phyloP scores from a whole-genome alignment of 2,888 invertebrate genomes.

The Lottia gigantea region DNA sequence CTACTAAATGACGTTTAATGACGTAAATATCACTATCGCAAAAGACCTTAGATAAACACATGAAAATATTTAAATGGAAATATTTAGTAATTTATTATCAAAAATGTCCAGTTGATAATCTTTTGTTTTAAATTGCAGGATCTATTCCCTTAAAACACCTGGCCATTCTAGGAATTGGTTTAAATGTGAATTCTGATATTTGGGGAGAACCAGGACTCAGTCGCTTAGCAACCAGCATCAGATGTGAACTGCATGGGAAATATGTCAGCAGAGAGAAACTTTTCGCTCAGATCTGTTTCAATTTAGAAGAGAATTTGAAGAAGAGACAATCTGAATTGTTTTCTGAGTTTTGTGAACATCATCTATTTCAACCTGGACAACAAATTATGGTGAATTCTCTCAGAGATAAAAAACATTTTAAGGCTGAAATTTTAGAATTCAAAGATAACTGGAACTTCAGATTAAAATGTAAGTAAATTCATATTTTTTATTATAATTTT shows the following conservation, averaged over 20 bases:
- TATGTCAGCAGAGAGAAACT: slow-evolving; percentile 35
- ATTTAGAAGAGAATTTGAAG: slow-evolving; percentile 33
- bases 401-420: slow-evolving; percentile 4
- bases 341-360: slow-evolving; percentile 21
- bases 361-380: slow-evolving; percentile 27
- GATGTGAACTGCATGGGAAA: slow-evolving; percentile 36
- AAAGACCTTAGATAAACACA: no score
- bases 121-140: not conserved
- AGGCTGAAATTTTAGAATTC: slow-evolving; percentile 17
- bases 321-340: slow-evolving; percentile 20
- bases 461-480: slow-evolving; percentile 20
- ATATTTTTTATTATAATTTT: no score
- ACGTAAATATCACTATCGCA: no score
- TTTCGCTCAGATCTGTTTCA: slow-evolving; percentile 36
- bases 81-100: no score
- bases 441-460: slow-evolving; percentile 23
- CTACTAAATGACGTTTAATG: no score
- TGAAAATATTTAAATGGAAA: no score
- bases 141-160: slow-evolving; percentile 14
- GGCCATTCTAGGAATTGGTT: slow-evolving; percentile 41
- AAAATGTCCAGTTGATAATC: no score
- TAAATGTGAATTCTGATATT: slow-evolving; percentile 47
- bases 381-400: slow-evolving; percentile 17
- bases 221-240: slow-evolving; percentile 40
- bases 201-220: slow-evolving; percentile 32